Evolutionary conservation across 2,797 vertebrate species (phyloP).

Genomic region (Rhinichthys osculus): DNA sequence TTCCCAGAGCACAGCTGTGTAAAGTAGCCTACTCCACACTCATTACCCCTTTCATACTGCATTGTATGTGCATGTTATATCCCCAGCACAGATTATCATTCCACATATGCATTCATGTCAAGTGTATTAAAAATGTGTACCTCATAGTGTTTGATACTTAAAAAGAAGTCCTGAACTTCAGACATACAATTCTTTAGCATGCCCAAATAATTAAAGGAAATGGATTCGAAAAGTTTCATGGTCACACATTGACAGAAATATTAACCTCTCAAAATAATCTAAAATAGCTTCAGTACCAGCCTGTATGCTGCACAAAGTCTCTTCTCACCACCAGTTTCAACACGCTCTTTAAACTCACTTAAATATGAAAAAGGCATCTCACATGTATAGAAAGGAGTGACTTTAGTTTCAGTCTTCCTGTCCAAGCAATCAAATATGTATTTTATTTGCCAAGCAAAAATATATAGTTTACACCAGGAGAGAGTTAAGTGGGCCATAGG

Average conservation of each 20-base stretch:
- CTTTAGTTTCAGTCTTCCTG: slow-evolving; percentile 12
- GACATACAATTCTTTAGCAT: background rate
- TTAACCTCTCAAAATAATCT: background rate
- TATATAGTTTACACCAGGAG: background rate
- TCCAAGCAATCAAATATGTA: slow-evolving; percentile 22
- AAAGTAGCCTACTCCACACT: background rate
- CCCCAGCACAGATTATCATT: background rate
- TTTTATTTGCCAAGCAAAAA: background rate
- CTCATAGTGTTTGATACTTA: too few relatives aligned
- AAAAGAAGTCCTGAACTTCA: too few relatives aligned
- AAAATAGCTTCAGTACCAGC: background rate
- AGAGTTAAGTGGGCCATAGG: background rate
- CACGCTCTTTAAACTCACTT: slow-evolving; percentile 1
- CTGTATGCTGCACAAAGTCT: background rate
- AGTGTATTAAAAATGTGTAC: too few relatives aligned
- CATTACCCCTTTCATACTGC: background rate
- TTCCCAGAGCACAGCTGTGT: slow-evolving; percentile 1
- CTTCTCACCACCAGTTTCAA: background rate
- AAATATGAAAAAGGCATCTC: slow-evolving; percentile 31
- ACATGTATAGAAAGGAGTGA: slow-evolving; percentile 35
- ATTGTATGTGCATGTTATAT: background rate
- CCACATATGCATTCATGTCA: too few relatives aligned
- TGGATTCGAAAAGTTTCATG: background rate
- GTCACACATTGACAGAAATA: background rate
- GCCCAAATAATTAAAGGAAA: background rate